These are phyloP conservation scores for Pantala flavescens DNA, from an alignment of 1,140 invertebrate genomes.

Conservation along the genomic window DNA sequence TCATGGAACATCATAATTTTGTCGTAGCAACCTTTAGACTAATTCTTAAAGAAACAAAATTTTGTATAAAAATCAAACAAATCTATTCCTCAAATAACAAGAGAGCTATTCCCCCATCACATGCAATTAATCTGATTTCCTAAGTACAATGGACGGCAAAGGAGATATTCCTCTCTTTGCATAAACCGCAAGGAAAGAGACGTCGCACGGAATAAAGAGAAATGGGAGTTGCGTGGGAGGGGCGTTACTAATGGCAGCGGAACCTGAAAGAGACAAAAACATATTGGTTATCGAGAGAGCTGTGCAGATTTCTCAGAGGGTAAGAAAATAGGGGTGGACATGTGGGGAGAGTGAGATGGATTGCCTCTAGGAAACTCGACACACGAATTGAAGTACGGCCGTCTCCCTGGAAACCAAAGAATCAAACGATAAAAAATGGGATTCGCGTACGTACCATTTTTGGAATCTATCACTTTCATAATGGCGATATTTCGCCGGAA, in stretches of 20 bases:
- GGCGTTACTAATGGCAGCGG: not conserved
- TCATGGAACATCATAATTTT: no score
- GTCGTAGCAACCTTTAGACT: no score
- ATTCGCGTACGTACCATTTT: not conserved
- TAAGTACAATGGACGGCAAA: no score
- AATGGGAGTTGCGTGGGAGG: not conserved
- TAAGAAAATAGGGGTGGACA: not conserved
- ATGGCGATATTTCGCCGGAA: not conserved
- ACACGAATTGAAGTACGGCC: not conserved
- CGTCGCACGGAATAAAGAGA: not conserved
- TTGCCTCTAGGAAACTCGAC: not conserved
- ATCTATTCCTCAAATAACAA: no score
- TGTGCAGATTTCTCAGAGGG: not conserved
- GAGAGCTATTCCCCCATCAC: no score
- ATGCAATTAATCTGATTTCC: no score
- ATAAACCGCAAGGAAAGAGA: not conserved
- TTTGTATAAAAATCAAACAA: no score
- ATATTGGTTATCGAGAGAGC: not conserved
- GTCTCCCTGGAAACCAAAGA: not conserved
- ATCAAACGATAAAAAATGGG: constrained; percentile 2
- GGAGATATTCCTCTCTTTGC: no score
- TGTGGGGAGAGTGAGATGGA: constrained; percentile 7
- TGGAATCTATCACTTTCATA: not conserved
- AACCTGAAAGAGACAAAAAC: constrained; percentile 2
- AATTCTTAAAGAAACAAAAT: no score